Conservation (phyloP, 2,888 invertebrate species). For the Nomada fucata region DNA sequence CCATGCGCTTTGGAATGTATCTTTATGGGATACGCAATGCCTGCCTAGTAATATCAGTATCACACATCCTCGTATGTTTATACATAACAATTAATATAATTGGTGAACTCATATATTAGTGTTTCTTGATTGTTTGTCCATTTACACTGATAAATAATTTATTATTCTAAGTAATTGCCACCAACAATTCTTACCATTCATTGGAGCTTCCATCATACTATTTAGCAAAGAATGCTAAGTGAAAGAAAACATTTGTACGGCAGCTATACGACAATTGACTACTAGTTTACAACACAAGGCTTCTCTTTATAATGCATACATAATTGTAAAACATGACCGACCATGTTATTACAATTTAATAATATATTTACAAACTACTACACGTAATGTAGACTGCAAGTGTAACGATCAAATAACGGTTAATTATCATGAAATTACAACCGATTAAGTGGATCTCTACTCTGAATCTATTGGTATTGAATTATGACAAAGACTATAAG, state of each 20-base stretch:
- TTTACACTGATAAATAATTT: constrained; percentile 77
- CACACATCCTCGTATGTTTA: constrained; percentile 80
- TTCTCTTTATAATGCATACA: constrained; percentile 79
- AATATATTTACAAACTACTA: constrained; percentile 72
- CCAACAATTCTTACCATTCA: constrained; percentile 62
- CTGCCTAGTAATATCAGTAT: constrained; percentile 79
- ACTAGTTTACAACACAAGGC: constrained; percentile 77
- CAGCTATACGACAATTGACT: constrained; percentile 74
- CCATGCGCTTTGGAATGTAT: constrained; percentile 72
- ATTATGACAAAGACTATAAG: constrained; percentile 82
- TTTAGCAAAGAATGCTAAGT: constrained; percentile 57
- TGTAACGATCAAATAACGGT: constrained; percentile 81
- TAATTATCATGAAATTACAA: constrained; percentile 77
- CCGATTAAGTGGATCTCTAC: constrained; percentile 73
- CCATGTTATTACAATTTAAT: constrained; percentile 80
- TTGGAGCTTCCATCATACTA: constrained; percentile 74
- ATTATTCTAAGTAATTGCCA: constrained; percentile 75
- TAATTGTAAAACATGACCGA: constrained; percentile 79
- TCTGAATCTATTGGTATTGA: constrained; percentile 78
- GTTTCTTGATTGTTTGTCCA: constrained; percentile 80
- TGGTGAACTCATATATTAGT: constrained; percentile 81
- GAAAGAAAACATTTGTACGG: constrained; percentile 78
- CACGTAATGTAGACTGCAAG: constrained; percentile 80
- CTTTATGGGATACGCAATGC: constrained; percentile 72
- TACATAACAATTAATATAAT: constrained; percentile 81